Percentiles rank a stretch among this genome's conserved stretches.
phyloP scores from a whole-genome alignment of 1,140 invertebrate genomes.

The Meloidogyne hapla region DNA sequence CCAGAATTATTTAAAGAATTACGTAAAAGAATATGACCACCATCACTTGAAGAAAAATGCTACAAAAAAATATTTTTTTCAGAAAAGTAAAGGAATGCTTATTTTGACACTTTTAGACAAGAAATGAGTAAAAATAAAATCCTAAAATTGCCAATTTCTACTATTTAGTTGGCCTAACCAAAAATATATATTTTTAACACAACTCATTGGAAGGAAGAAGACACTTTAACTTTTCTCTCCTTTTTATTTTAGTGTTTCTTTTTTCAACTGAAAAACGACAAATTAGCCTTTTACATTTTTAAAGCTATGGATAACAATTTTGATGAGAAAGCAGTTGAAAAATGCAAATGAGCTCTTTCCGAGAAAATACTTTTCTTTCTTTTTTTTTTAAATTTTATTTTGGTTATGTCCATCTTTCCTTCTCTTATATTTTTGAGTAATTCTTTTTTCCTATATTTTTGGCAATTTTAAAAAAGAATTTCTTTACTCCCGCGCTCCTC shows the following conservation, averaged over 20 bases:
- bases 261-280: neutral
- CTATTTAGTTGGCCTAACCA: neutral
- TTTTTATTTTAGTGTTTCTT: neutral
- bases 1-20: neutral
- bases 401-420: neutral
- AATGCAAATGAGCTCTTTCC: conserved; percentile 2
- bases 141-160: neutral
- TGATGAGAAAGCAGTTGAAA: neutral
- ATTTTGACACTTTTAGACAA: too few species aligned
- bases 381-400: neutral
- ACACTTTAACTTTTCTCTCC: neutral
- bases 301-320: neutral
- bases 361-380: neutral
- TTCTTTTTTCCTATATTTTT: neutral
- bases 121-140: too few species aligned
- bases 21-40: conserved; percentile 4
- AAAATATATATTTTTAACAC: too few species aligned
- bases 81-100: too few species aligned
- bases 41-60: neutral
- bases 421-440: neutral
- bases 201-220: conserved; percentile 2
- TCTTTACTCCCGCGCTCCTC: neutral
- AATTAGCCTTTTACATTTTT: neutral
- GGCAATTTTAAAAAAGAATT: neutral
- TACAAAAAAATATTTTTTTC: neutral